Base-by-base conservation (phyloP, 2,888 invertebrate genomes). In the Lasius platythorax region DNA sequence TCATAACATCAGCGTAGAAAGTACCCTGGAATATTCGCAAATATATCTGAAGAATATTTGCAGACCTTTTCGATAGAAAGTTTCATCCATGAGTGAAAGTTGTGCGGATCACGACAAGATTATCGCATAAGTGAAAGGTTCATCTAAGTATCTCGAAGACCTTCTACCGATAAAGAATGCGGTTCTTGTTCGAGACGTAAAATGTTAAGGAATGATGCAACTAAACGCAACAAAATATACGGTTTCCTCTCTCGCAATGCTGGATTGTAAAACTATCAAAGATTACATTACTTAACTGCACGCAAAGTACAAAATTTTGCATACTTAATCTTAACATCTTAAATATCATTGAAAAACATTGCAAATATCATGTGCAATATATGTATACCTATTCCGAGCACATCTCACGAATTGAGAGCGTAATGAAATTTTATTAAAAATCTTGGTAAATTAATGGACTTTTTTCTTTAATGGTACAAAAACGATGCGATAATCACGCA, bases 101-200 rank as follows among this genome's bases (percentile, higher is more conserved):
- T 58, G 28, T 28, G 40, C n/a, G 12, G 8, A 53, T 28, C 15
- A 6, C 23, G n/a, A 58, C 40, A 23, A 78, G 30, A 78, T 78
- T 73, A 81, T 61, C 72, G 46, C 72, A 15, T 33, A 63, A 81
- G 46, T 63, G 61, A 73, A 73, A 81, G 28, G 33, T 68, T 56
- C 28, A 8, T 50, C 78, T n/a, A 43, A 78, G 70, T 33, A 30
- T 6, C 30, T 73, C 12, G n/a, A 12, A 73, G 61, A 73, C 1
- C 58, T 58, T 23, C 28, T 30, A 43, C 9, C 11, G 18, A 30
- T n/a, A 4, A 3, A 2, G 9, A 63, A 63, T 12, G 33, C 28
- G 18, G 3, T 61, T 81, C 46, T 63, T 73, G 28, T 73, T 72
- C 8, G 8, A 43, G 43, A n/a, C 18, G 6, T 79, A 61, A 46